Percentiles rank a stretch among this genome's conserved stretches.
These are phyloP conservation scores for Epizoanthus ramosus DNA, from an alignment of 92 coral and sea anemone genomes.

Conservation along the genomic window DNA sequence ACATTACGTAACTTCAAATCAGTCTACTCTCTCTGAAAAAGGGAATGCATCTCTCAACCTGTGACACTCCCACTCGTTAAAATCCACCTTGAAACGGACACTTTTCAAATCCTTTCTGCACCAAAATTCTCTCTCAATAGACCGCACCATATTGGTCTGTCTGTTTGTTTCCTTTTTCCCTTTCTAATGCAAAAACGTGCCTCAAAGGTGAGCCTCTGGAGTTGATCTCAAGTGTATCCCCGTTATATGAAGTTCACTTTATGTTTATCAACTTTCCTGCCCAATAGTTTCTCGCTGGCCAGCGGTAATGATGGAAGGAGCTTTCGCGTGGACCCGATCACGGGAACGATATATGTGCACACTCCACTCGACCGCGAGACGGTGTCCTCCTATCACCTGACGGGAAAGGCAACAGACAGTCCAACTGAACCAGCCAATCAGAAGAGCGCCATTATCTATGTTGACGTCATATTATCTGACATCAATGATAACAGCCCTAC, in stretches of 20 bases:
- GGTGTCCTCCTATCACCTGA: conserved; percentile 50
- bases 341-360: conserved; percentile 67
- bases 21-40: too few relatives aligned
- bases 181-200: too few relatives aligned
- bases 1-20: too few relatives aligned
- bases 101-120: too few relatives aligned
- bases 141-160: not conserved
- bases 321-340: conserved; percentile 64
- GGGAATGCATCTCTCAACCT: too few relatives aligned
- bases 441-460: conserved; percentile 48
- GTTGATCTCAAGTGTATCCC: too few relatives aligned
- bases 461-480: conserved; percentile 63
- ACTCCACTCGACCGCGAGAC: conserved; percentile 84
- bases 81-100: too few relatives aligned
- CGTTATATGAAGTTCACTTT: too few relatives aligned
- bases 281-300: conserved; percentile 54
- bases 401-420: conserved; percentile 65
- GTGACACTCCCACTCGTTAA: too few relatives aligned
- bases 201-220: too few relatives aligned
- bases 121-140: not conserved
- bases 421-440: conserved; percentile 58
- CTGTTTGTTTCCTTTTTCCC: not conserved
- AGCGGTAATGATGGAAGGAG: conserved; percentile 71
- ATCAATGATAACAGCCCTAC: conserved; percentile 83
- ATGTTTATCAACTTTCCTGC: not conserved